phyloP scores from a whole-genome alignment of 2,113 vertebrate species.

The Coturnix japonica region DNA sequence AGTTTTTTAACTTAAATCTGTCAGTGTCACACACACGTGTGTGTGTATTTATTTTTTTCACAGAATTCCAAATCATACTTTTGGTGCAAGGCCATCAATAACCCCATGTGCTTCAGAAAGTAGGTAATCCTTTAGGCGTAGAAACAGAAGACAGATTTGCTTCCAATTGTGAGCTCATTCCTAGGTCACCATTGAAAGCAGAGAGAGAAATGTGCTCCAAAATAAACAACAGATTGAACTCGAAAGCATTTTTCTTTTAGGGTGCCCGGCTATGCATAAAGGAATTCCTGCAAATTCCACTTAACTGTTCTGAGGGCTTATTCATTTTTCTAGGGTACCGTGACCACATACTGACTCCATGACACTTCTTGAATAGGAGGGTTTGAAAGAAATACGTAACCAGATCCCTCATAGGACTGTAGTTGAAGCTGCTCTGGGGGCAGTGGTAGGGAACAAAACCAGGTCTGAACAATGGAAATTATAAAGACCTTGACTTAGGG shows the following conservation, averaged over 20 bases:
- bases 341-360: background rate
- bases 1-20: constrained; percentile 13
- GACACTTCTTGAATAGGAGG: background rate
- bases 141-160: constrained; percentile 81
- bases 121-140: constrained; percentile 82
- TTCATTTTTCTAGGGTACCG: constrained; percentile 25
- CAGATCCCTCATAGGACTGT: background rate
- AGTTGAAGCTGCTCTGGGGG: constrained; percentile 2
- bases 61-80: constrained; percentile 63
- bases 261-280: constrained; percentile 72
- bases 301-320: constrained; percentile 40
- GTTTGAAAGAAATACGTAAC: background rate
- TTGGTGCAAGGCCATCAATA: constrained; percentile 68
- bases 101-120: constrained; percentile 69
- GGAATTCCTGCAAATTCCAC: constrained; percentile 63
- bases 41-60: constrained; percentile 15
- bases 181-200: constrained; percentile 79
- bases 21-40: constrained; percentile 14
- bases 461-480: constrained; percentile 54
- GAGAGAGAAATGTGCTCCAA: constrained; percentile 73
- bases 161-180: constrained; percentile 85
- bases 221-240: constrained; percentile 76
- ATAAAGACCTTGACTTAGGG: constrained; percentile 4
- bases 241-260: constrained; percentile 76
- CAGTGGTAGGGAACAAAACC: background rate